Percentiles rank a stretch among this genome's conserved stretches.
Evolutionary conservation across 2,797 vertebrate genomes (phyloP).

Genomic region (Pangasius mekongensis): DNA sequence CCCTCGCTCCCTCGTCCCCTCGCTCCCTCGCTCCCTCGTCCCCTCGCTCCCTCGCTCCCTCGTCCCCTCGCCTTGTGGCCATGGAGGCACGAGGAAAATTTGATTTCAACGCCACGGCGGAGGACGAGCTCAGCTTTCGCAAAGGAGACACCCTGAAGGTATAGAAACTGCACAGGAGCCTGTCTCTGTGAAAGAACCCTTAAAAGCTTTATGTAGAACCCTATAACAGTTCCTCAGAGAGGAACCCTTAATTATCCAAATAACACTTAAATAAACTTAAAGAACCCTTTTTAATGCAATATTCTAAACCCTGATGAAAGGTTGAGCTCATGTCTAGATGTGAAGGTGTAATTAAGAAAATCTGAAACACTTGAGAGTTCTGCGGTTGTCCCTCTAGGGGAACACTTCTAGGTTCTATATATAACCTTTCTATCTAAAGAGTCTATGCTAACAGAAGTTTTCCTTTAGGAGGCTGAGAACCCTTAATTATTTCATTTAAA

Average conservation of each 20-base stretch:
- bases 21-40: background rate
- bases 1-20: background rate
- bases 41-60: background rate
- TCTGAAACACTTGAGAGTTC: background rate
- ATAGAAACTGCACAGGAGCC: conserved; percentile 35
- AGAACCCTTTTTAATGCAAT: background rate
- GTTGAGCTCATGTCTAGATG: background rate
- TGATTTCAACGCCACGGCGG: conserved; percentile 84
- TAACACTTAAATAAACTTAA: background rate
- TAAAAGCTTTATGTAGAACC: background rate
- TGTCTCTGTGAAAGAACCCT: background rate
- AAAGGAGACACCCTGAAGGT: conserved; percentile 91
- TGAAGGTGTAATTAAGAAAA: background rate
- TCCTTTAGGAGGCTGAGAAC: background rate
- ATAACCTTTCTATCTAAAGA: background rate
- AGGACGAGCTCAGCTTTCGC: conserved; percentile 90
- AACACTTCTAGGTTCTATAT: background rate
- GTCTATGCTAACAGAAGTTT: background rate
- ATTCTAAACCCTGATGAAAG: background rate
- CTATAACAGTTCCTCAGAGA: background rate
- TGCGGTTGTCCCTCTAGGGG: background rate
- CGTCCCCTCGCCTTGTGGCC: background rate
- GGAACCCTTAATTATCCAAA: background rate
- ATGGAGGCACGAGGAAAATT: conserved; percentile 93
- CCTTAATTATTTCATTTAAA: background rate